Conservation (phyloP, 53 echinoderm and acorn worm genomes). For the Astropecten irregularis region DNA sequence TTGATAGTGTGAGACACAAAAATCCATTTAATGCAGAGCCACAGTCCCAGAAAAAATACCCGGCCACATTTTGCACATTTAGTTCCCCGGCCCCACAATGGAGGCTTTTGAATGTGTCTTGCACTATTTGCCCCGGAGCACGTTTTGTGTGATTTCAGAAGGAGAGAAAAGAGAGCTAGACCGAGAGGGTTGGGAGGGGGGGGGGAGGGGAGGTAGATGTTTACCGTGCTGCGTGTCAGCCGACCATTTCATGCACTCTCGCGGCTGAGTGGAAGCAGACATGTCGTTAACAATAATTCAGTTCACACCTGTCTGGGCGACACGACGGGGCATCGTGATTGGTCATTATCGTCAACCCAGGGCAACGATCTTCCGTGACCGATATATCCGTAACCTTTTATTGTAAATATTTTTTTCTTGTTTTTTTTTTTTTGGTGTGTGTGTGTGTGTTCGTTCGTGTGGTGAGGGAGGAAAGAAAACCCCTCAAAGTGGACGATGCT, state of each 20-base stretch:
- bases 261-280: conserved; percentile 41
- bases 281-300: conserved; percentile 46
- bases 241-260: conserved; percentile 7
- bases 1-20: conserved; percentile 4
- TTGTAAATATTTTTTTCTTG: no score
- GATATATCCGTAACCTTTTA: conserved; percentile 38
- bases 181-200: no score
- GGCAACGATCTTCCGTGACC: conserved; percentile 52
- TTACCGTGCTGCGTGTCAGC: neutral
- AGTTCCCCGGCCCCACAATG: conserved; percentile 22
- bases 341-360: conserved; percentile 51
- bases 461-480: no score
- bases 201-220: neutral
- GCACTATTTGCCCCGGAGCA: conserved; percentile 8
- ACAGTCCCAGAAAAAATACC: neutral
- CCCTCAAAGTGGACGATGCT: no score
- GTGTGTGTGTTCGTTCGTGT: no score
- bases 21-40: conserved; percentile 26
- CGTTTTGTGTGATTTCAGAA: neutral
- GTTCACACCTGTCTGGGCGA: conserved; percentile 49
- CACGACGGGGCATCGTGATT: conserved; percentile 40
- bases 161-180: neutral
- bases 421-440: no score
- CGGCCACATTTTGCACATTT: no score
- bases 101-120: conserved; percentile 40